Conservation (phyloP, 2,797 vertebrate genomes). For the Cynodonichthys magdalenae region DNA sequence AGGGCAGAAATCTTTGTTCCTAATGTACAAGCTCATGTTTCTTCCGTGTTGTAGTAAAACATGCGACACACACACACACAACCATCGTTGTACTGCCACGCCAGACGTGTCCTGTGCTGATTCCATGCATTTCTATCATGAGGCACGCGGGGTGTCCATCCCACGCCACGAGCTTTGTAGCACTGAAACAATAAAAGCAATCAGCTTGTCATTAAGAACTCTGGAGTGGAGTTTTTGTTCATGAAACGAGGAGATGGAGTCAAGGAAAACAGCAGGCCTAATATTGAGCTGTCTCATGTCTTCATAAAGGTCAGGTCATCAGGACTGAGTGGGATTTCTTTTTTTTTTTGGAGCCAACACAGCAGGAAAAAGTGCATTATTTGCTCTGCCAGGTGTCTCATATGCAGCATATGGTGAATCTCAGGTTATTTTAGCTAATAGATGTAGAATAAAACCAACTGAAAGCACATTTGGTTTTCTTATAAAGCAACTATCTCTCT, state of each 20-base stretch:
- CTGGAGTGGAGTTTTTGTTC: constrained; percentile 53
- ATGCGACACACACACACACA: constrained; percentile 43
- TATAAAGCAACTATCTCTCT: constrained; percentile 16
- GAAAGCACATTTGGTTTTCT: constrained; percentile 24
- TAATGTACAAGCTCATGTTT: constrained; percentile 71
- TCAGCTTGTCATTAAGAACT: constrained; percentile 60
- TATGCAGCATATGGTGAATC: constrained; percentile 20
- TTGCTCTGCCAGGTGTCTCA: constrained; percentile 16
- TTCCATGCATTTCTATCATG: constrained; percentile 65
- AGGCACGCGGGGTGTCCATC: constrained; percentile 62
- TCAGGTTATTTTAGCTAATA: constrained; percentile 25
- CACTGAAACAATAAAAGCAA: constrained; percentile 72
- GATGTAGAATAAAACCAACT: constrained; percentile 17
- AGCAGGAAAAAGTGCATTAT: constrained; percentile 22
- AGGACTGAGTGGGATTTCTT: constrained; percentile 18
- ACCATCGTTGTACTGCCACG: constrained; percentile 70
- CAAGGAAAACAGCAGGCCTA: constrained; percentile 5
- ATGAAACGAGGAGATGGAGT: background rate
- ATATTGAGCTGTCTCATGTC: constrained; percentile 13
- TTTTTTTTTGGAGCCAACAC: constrained; percentile 19
- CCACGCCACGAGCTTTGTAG: constrained; percentile 63
- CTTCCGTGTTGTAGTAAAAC: constrained; percentile 70
- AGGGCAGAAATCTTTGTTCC: constrained; percentile 38
- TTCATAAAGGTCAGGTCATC: constrained; percentile 17
- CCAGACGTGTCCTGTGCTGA: constrained; percentile 71